Evolutionary conservation across 2,888 invertebrate genomes (phyloP).

Genomic region (Villa cingulata): DNA sequence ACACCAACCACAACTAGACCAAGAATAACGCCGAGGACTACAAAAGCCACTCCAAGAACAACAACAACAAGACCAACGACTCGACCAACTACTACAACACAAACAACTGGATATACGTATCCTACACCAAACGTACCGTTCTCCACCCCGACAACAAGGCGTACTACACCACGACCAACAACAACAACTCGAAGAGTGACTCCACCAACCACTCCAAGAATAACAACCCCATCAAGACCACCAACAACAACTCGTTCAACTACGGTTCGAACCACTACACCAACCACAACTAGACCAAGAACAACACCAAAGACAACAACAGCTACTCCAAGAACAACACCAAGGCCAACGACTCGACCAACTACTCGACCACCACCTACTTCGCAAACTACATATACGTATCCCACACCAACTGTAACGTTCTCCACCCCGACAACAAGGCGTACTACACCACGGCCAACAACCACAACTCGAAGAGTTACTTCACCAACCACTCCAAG

Average conservation of each 20-base stretch:
- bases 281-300: no score
- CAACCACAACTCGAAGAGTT: constrained; percentile 18
- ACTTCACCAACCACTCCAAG: constrained; percentile 17
- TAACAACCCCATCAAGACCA: no score
- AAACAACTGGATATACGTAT: neutral
- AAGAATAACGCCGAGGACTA: constrained; percentile 2
- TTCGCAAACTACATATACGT: neutral
- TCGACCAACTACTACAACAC: constrained; percentile 1
- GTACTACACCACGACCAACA: neutral
- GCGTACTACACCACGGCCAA: neutral
- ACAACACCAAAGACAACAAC: no score
- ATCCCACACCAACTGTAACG: neutral
- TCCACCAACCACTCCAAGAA: constrained; percentile 17
- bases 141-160: neutral
- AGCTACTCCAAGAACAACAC: constrained; percentile 13
- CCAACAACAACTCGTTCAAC: no score
- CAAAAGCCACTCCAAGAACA: constrained; percentile 16
- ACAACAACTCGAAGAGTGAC: no score
- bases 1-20: constrained; percentile 18
- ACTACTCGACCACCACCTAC: constrained; percentile 4
- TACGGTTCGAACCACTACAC: no score
- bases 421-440: constrained; percentile 4
- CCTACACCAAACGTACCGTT: constrained; percentile 4
- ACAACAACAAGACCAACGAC: constrained; percentile 14
- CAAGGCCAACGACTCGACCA: constrained; percentile 13